Base-by-base conservation (phyloP, 2,797 vertebrate species). In the Aratinga solstitialis region DNA sequence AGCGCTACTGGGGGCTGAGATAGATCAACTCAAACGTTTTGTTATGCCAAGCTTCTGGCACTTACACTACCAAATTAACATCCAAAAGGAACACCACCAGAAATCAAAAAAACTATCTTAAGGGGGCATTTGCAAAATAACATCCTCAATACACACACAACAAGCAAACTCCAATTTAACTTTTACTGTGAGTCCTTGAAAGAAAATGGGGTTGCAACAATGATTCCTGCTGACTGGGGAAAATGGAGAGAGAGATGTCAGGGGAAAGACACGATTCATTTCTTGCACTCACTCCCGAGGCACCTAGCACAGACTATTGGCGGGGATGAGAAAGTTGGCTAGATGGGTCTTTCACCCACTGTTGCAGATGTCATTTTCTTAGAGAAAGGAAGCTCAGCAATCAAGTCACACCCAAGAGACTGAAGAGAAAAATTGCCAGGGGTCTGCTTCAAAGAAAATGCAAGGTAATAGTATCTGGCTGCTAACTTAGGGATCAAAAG, bases 131-230 rank as follows among this genome's bases (percentile, higher is more conserved):
- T 66, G 26, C 20, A 76, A 50, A 11, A 6, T 1, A 27, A 50
- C 6, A 15, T 77, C 56, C 63, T 43, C 45, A 68, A 43, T 7
- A 77, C 4, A 69, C 36, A 29, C 7, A 2, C 10, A 71, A n/a
- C 24, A 47, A 59, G 32, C 11, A 22, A 58, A n/a, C 27, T 53
- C 14, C 19, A 11, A 65, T 9, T 19, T 45, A 61, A 45, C 9
- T 59, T 76, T 53, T 22, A 38, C 10, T 13, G 1, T 0, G 1
- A 2, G 34, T 30, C 58, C 2, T 5, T 68, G 34, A 54, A 89
- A 72, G 29, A 34, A 83, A 91, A 66, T 1, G 3, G 6, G 6
- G 20, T 2, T 20, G 20, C 17, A 73, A 45, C 8, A 8, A 38
- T 69, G 3, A 42, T 73, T 85, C 58, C 50, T 76, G 29, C 42